phyloP scores from a whole-genome alignment of 64 coral and sea anemone species.

The Catalaphyllia jardinei region DNA sequence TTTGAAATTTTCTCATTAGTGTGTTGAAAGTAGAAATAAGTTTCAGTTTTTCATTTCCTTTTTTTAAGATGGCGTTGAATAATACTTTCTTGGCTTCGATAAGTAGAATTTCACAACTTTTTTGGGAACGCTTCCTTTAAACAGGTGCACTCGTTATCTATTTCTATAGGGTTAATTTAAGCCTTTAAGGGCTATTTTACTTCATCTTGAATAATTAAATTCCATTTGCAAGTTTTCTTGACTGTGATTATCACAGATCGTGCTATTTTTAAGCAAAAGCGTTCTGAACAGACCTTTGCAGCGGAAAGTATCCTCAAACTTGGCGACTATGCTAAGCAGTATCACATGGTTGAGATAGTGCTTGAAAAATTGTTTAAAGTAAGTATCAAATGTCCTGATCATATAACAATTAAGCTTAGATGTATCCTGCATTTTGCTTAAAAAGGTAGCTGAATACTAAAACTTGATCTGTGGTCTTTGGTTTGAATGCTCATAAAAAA shows the following conservation, averaged over 20 bases:
- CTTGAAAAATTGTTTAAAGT: conserved; percentile 68
- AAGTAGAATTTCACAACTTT: too few relatives aligned
- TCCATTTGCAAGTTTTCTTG: neutral
- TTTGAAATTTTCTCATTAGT: too few relatives aligned
- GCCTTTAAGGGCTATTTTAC: neutral
- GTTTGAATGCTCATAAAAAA: neutral
- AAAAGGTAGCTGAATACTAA: neutral
- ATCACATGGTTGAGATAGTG: conserved; percentile 53
- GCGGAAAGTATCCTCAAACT: conserved; percentile 60
- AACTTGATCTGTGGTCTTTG: conserved; percentile 13
- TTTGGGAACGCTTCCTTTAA: neutral
- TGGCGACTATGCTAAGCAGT: conserved; percentile 61
- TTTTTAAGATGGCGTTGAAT: too few relatives aligned
- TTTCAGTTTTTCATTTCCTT: too few relatives aligned
- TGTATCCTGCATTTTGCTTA: neutral
- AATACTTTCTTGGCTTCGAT: too few relatives aligned
- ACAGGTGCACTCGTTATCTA: neutral
- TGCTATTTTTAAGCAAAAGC: conserved; percentile 55
- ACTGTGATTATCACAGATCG: conserved; percentile 29
- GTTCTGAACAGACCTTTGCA: conserved; percentile 38
- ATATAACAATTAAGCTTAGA: neutral
- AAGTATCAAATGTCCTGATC: neutral
- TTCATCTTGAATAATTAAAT: neutral
- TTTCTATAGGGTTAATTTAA: too few relatives aligned
- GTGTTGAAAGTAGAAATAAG: too few relatives aligned